Evolutionary conservation across 2,797 vertebrate species (phyloP).

Genomic region (Phoebastria nigripes): DNA sequence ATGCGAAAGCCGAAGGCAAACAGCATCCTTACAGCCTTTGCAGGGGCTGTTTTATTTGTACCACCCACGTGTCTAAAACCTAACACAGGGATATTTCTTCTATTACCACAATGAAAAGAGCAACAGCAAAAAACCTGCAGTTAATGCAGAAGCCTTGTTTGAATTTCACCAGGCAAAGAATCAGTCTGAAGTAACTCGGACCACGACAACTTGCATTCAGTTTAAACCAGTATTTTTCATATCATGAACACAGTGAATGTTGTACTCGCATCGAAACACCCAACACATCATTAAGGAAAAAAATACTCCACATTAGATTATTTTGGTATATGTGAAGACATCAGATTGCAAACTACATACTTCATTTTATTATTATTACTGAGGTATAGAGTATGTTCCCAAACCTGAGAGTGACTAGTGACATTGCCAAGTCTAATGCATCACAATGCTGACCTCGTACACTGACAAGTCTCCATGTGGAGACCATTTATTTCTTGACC

Average conservation of each 20-base stretch:
- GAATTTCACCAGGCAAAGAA: not conserved
- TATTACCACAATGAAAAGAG: not conserved
- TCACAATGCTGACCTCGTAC: not conserved
- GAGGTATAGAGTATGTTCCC: not conserved
- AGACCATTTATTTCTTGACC: not conserved
- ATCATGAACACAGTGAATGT: fast-evolving
- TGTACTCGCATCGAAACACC: fast-evolving
- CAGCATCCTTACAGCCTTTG: not conserved
- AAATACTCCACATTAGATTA: not conserved
- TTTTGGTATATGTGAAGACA: not conserved
- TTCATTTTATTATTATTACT: not conserved
- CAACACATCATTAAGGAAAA: not conserved
- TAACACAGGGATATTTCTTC: no score
- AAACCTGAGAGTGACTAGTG: not conserved
- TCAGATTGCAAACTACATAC: not conserved
- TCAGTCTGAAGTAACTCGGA: not conserved
- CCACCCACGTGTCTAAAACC: not conserved
- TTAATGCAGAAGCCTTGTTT: not conserved
- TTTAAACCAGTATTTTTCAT: not conserved
- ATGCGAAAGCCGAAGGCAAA: not conserved
- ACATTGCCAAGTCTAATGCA: not conserved
- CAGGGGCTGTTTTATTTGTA: not conserved
- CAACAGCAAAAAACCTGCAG: not conserved
- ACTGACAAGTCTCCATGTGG: fast-evolving
- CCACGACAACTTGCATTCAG: not conserved